Evolutionary conservation across 2,113 vertebrate species (phyloP), one percentile per base, ranked within the genome.

Genomic region (Plestiodon gilberti): DNA sequence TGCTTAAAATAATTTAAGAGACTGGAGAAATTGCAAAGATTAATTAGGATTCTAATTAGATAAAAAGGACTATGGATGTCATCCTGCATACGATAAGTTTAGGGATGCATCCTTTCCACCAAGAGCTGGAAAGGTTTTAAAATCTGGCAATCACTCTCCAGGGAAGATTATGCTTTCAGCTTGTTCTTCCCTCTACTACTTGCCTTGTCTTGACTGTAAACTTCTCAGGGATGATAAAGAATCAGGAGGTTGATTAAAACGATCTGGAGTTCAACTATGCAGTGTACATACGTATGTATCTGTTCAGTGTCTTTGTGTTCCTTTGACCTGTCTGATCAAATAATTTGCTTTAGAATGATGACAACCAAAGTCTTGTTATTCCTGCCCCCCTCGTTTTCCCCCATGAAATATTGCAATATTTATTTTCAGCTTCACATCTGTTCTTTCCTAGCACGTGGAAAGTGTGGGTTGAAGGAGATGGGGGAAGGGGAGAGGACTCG

Each of bases 1-100:
- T 80, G 75, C 87, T 86, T 82, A 86, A 89, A 95, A 43, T 75
- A 40, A 71, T 93, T 91, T 90, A 74, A 85, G 84, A 88, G 48
- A 81, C 38, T 88, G 83, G 75, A 73, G 89, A 67, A 67, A 85
- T 33, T 80, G 23, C 67, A 85, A 90, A 92, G 75, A 67, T 15
- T 88, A 93, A 94, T 80, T 79, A 84, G 64, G 78, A 84, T 91
- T 92, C 90, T 94, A 93, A 89, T 90, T 88, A 92, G 80, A 78
- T 59, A 86, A 91, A 90, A 77, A 25, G 33, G 89, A 67, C 25
- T 65, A 65, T 52, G 91, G 88, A 76, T 93, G 48, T 77, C 84
- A 81, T 82, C 3, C 20, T 74, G 33, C 20, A 33, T 35, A 61
- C 10, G 43, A 89, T n/a, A 85, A 67, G 10, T 88, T 78, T 86